Conservation (phyloP, 1,140 invertebrate genomes). For the Geopemphigus sp. region DNA sequence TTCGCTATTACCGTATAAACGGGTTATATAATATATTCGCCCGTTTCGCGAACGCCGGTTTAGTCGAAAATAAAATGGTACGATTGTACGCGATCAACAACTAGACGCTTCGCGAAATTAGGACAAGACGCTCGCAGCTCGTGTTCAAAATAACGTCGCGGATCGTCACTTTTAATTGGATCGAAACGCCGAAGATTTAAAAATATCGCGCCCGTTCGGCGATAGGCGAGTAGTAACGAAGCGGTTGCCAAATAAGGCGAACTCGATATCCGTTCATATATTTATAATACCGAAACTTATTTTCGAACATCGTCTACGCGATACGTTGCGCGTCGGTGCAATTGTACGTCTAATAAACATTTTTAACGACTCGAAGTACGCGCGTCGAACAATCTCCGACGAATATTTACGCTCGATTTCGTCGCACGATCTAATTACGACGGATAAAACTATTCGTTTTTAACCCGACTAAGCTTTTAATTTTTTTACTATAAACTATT, state of each 20-base stretch:
- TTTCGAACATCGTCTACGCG: not conserved
- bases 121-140: not conserved
- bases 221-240: not conserved
- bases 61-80: no score
- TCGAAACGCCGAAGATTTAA: constrained; percentile 10
- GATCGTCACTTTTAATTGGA: not conserved
- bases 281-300: not conserved
- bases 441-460: no score
- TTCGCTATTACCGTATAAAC: no score
- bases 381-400: not conserved
- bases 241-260: constrained; percentile 29
- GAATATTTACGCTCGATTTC: no score
- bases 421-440: no score
- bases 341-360: not conserved
- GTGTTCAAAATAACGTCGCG: not conserved
- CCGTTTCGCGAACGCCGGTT: no score
- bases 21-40: no score
- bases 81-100: no score
- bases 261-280: constrained; percentile 3
- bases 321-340: not conserved
- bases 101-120: not conserved
- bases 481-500: no score
- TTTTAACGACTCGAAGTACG: not conserved
- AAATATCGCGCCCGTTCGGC: not conserved
- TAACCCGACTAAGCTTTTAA: no score